phyloP scores from a whole-genome alignment of 2,113 vertebrate genomes.

The Datnioides undecimradiatus region DNA sequence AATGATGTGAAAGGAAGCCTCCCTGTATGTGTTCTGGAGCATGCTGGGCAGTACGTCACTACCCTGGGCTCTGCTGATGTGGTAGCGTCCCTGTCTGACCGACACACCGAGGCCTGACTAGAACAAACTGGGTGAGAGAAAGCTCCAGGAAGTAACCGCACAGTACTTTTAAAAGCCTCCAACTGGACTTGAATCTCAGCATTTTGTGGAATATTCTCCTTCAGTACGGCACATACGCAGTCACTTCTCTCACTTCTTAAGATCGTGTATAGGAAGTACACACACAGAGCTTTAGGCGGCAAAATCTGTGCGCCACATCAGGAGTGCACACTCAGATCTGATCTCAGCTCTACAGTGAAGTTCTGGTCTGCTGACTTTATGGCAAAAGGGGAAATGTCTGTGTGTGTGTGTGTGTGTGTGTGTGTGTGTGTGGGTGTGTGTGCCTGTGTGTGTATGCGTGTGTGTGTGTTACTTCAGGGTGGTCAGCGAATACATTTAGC shows the following conservation, averaged over 20 bases:
- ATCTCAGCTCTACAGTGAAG: constrained; percentile 12
- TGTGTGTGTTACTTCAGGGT: constrained; percentile 61
- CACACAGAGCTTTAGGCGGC: neutral
- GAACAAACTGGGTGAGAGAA: too few relatives aligned
- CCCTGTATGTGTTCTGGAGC: neutral
- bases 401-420: constrained; percentile 17
- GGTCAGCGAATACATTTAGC: constrained; percentile 60
- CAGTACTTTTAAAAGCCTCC: too few relatives aligned
- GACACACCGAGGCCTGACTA: too few relatives aligned
- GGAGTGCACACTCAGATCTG: constrained; percentile 21
- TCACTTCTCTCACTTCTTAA: too few relatives aligned
- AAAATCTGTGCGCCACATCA: constrained; percentile 34
- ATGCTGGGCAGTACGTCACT: neutral
- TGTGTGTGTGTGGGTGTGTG: constrained; percentile 18
- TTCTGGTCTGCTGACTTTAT: constrained; percentile 55
- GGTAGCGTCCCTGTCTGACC: neutral
- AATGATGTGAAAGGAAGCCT: neutral
- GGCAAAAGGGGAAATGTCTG: neutral
- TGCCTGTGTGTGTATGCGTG: constrained; percentile 28
- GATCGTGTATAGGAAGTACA: too few relatives aligned
- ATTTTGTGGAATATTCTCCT: neutral
- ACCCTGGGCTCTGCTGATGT: too few relatives aligned
- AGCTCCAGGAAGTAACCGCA: too few relatives aligned
- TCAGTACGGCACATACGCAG: too few relatives aligned
- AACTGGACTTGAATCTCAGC: too few relatives aligned